phyloP scores from a whole-genome alignment of 2,888 invertebrate genomes.

The Myopa testacea region DNA sequence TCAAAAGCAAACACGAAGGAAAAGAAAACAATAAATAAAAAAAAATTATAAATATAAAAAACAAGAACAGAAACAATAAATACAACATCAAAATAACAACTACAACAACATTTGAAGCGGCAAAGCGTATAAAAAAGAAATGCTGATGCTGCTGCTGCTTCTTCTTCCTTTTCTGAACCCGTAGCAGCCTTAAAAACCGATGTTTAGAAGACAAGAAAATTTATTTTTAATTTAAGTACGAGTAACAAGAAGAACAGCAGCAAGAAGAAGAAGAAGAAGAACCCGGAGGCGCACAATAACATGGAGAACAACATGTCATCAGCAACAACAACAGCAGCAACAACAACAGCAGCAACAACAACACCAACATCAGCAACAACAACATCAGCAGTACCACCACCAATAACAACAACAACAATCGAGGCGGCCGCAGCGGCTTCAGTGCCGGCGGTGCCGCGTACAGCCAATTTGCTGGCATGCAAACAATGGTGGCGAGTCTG shows the following conservation, averaged over 20 bases:
- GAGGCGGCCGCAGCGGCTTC: conserved; percentile 58
- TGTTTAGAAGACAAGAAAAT: neutral
- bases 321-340: conserved; percentile 37
- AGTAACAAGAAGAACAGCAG: neutral
- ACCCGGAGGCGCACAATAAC: neutral
- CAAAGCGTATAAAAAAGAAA: conserved; percentile 4
- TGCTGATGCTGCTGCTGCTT: neutral
- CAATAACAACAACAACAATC: conserved; percentile 50
- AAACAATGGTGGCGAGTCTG: conserved; percentile 93
- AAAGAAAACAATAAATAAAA: neutral
- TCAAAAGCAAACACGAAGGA: neutral
- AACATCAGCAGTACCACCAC: conserved; percentile 49
- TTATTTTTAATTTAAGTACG: conserved; percentile 24
- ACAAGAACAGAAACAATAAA: conserved; percentile 7
- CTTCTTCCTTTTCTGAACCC: no score
- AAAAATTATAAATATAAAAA: neutral
- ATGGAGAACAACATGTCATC: conserved; percentile 39
- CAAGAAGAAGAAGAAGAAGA: neutral
- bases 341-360: conserved; percentile 42
- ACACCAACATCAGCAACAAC: conserved; percentile 56
- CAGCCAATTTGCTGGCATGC: conserved; percentile 83
- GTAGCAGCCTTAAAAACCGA: neutral
- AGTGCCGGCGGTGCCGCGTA: conserved; percentile 68
- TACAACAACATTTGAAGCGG: conserved; percentile 19
- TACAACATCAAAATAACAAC: conserved; percentile 22